phyloP scores from a whole-genome alignment of 2,888 invertebrate genomes.

The Chouioia cunea region DNA sequence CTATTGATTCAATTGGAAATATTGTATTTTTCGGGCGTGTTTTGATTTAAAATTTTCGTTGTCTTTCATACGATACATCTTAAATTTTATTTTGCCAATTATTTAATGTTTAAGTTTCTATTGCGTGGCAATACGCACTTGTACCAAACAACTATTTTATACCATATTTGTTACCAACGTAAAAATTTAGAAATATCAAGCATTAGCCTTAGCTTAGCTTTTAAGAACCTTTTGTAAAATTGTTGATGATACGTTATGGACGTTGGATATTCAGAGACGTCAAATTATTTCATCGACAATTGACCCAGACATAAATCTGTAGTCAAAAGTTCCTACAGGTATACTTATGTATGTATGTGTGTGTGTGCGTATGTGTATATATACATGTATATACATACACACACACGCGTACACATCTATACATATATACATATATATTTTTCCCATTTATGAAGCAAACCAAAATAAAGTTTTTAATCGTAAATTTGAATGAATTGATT shows the following conservation, averaged over 20 bases:
- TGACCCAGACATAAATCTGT: constrained; percentile 62
- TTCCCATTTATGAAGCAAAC: constrained; percentile 64
- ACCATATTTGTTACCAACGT: constrained; percentile 67
- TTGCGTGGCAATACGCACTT: constrained; percentile 41
- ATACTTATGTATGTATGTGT: constrained; percentile 60
- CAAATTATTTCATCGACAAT: constrained; percentile 55
- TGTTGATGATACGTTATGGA: constrained; percentile 49
- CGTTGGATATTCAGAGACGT: constrained; percentile 41
- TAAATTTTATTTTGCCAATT: constrained; percentile 1
- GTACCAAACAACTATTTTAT: constrained; percentile 62
- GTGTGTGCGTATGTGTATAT: constrained; percentile 38
- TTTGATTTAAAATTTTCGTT: too few species aligned
- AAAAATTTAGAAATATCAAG: constrained; percentile 58
- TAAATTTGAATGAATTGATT: constrained; percentile 4
- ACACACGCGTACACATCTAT: too few species aligned
- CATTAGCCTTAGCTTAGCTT: constrained; percentile 58
- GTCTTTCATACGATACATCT: background rate
- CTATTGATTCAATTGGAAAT: too few species aligned
- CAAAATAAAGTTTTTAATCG: constrained; percentile 66
- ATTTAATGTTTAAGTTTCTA: constrained; percentile 40
- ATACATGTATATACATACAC: constrained; percentile 33
- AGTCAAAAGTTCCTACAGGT: constrained; percentile 67
- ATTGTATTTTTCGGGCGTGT: too few species aligned
- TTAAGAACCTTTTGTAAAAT: constrained; percentile 54
- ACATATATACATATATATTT: constrained; percentile 62